phyloP scores from a whole-genome alignment of 1,140 invertebrate species.

The Zaprionus nigranus region DNA sequence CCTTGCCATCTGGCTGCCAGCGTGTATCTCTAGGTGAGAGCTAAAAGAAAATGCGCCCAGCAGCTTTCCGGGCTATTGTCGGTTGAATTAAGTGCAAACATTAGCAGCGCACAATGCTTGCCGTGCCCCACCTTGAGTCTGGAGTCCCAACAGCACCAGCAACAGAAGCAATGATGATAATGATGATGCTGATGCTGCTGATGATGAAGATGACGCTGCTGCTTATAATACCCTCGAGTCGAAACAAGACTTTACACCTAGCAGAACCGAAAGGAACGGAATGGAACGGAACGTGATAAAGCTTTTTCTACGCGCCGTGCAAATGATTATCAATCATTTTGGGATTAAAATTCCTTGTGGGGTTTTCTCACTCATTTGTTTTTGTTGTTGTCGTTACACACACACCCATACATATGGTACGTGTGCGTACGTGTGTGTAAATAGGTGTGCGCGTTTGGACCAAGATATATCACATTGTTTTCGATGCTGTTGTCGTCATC shows the following conservation, averaged over 20 bases:
- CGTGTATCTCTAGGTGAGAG: constrained; percentile 39
- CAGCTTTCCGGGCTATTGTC: constrained; percentile 64
- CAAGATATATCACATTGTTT: constrained; percentile 66
- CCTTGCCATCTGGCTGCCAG: neutral
- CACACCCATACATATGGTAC: no score
- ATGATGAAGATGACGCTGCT: constrained; percentile 53
- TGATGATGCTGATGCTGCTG: constrained; percentile 35
- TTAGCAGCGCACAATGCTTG: constrained; percentile 73
- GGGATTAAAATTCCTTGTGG: constrained; percentile 83
- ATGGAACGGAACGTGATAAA: constrained; percentile 76
- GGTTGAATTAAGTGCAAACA: constrained; percentile 83
- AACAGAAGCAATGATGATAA: constrained; percentile 23
- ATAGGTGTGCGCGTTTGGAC: constrained; percentile 4
- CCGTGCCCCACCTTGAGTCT: constrained; percentile 20
- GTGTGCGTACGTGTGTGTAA: neutral
- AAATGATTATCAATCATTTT: constrained; percentile 83
- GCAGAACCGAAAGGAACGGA: constrained; percentile 5
- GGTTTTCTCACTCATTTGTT: constrained; percentile 79
- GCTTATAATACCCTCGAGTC: constrained; percentile 63
- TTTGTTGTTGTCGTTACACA: neutral
- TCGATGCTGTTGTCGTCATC: constrained; percentile 71
- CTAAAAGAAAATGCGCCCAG: constrained; percentile 64
- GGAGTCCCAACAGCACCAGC: constrained; percentile 21
- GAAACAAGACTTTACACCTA: constrained; percentile 69
- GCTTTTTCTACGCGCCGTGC: constrained; percentile 67